phyloP scores from a whole-genome alignment of 2,888 invertebrate species.

The Hybos culiciformis region DNA sequence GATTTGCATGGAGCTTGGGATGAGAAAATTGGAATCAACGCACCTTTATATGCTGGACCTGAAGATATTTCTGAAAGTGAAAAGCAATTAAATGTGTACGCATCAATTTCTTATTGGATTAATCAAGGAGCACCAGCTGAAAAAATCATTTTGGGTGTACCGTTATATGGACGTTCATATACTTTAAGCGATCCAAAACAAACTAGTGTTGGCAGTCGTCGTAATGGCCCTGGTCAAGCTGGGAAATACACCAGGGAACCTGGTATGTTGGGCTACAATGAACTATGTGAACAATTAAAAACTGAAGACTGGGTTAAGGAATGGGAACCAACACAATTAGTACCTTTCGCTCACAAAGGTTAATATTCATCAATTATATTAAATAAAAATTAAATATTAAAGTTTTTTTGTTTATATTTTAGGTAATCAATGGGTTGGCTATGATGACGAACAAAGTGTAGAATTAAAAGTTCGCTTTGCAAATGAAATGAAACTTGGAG shows the following conservation, averaged over 20 bases:
- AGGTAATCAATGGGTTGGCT: conserved; percentile 56
- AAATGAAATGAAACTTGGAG: conserved; percentile 38
- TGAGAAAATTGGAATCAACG: conserved; percentile 47
- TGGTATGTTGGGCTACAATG: conserved; percentile 61
- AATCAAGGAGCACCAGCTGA: conserved; percentile 41
- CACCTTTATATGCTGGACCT: conserved; percentile 45
- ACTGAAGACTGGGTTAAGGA: conserved; percentile 40
- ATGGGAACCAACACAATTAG: conserved; percentile 42
- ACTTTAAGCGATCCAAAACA: conserved; percentile 37
- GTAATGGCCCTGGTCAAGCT: conserved; percentile 42
- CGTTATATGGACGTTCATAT: conserved; percentile 56
- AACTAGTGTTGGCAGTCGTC: conserved; percentile 41
- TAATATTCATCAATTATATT: no score
- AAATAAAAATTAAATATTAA: no score
- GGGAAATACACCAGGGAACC: conserved; percentile 49
- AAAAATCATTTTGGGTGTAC: conserved; percentile 56
- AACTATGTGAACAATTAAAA: conserved; percentile 40
- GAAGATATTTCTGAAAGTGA: conserved; percentile 28
- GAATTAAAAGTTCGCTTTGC: conserved; percentile 34
- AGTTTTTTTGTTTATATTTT: no score
- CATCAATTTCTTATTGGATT: conserved; percentile 40
- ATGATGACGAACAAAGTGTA: conserved; percentile 45
- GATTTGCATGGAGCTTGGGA: conserved; percentile 61
- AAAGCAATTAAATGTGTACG: conserved; percentile 37
- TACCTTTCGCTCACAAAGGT: conserved; percentile 47